Evolutionary conservation across 2,113 vertebrate genomes (phyloP).

Genomic region (Aspiorhynchus laticeps): DNA sequence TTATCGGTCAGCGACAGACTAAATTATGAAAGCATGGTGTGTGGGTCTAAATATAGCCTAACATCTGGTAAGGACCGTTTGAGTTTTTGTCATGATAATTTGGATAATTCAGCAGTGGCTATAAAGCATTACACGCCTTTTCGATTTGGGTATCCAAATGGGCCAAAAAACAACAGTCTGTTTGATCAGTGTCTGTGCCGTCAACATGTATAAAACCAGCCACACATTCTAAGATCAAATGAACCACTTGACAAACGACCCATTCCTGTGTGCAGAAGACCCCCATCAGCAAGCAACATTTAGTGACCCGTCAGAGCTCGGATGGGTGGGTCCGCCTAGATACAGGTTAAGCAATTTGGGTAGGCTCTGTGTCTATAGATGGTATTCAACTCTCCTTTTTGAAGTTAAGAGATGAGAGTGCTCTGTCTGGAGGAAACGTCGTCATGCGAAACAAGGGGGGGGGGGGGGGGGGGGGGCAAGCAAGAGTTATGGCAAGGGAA

Average conservation of each 20-base stretch:
- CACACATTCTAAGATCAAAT: conserved; percentile 69
- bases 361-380: conserved; percentile 59
- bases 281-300: conserved; percentile 56
- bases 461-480: not conserved
- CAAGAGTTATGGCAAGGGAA: not conserved
- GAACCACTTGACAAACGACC: conserved; percentile 59
- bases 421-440: conserved; percentile 72
- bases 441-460: conserved; percentile 62
- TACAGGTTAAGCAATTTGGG: conserved; percentile 58
- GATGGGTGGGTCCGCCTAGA: conserved; percentile 59
- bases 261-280: conserved; percentile 54
- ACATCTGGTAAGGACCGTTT: not conserved
- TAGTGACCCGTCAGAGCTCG: conserved; percentile 59
- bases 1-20: not conserved
- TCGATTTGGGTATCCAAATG: conserved; percentile 6
- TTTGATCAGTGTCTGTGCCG: conserved; percentile 43
- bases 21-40: not conserved
- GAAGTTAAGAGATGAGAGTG: conserved; percentile 63
- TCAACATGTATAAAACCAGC: conserved; percentile 32
- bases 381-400: conserved; percentile 70
- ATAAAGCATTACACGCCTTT: conserved; percentile 80
- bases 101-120: not conserved
- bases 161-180: not conserved
- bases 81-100: conserved; percentile 15
- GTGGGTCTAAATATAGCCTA: not conserved